Evolutionary conservation across 2,888 invertebrate genomes (phyloP).

Genomic region (Odontothrips loti): DNA sequence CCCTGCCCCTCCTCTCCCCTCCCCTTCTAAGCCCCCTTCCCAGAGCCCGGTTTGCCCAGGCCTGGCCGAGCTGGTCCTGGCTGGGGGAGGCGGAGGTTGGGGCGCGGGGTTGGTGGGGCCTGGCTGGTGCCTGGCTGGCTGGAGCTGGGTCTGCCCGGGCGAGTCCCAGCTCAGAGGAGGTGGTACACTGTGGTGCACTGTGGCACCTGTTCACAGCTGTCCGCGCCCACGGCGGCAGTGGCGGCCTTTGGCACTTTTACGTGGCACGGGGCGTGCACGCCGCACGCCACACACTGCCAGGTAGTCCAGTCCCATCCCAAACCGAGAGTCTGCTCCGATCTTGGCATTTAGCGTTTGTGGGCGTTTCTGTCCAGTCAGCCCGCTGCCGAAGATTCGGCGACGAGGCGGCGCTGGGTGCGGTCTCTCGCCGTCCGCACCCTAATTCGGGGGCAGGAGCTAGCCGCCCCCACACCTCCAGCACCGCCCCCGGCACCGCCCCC

Average conservation of each 20-base stretch:
- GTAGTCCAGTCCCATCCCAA: not conserved
- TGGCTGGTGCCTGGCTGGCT: not conserved
- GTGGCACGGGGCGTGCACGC: not conserved
- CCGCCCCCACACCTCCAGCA: constrained; percentile 37
- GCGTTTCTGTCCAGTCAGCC: not conserved
- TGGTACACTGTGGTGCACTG: not conserved
- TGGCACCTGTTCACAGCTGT: not conserved
- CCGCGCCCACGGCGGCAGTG: not conserved
- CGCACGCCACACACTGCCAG: not conserved
- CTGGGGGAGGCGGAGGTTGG: not conserved
- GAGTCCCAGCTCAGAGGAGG: not conserved
- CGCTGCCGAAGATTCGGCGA: not conserved
- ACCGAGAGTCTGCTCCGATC: not conserved
- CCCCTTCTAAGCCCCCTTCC: not conserved
- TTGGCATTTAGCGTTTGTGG: not conserved
- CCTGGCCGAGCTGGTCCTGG: not conserved
- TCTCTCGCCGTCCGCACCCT: constrained; percentile 42
- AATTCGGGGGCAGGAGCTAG: constrained; percentile 1
- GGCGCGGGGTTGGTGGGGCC: not conserved
- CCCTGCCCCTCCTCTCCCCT: not conserved
- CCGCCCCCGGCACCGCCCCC: constrained; percentile 51
- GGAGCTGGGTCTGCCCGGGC: constrained; percentile 18
- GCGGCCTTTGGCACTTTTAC: not conserved
- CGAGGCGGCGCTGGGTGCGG: not conserved
- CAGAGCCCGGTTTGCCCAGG: not conserved